phyloP scores from a whole-genome alignment of 2,797 vertebrate species.

The Urocyon cinereoargenteus region DNA sequence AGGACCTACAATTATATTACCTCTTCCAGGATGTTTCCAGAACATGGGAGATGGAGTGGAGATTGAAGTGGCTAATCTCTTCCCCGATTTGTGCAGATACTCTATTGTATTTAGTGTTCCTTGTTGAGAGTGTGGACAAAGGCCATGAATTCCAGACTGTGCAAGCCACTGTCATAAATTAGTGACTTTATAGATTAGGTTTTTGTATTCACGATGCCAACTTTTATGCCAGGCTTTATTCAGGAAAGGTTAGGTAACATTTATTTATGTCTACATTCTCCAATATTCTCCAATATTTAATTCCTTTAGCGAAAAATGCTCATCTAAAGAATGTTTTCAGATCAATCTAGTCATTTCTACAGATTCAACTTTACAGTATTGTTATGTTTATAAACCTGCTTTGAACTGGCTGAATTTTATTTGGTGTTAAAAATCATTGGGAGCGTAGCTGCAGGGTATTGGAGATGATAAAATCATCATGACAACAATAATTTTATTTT shows the following conservation, averaged over 20 bases:
- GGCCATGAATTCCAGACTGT: neutral
- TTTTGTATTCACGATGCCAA: slow-evolving; percentile 31
- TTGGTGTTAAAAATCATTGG: slow-evolving; percentile 68
- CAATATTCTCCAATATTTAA: slow-evolving; percentile 46
- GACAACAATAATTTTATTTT: slow-evolving; percentile 72
- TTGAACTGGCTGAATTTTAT: slow-evolving; percentile 70
- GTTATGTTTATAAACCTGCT: slow-evolving; percentile 65
- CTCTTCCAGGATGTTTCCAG: slow-evolving; percentile 46
- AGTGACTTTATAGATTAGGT: slow-evolving; percentile 5
- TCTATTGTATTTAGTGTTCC: neutral
- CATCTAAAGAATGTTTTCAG: slow-evolving; percentile 59
- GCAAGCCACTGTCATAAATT: neutral
- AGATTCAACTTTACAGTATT: slow-evolving; percentile 50
- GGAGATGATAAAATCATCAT: slow-evolving; percentile 76
- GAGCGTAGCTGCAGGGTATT: slow-evolving; percentile 51
- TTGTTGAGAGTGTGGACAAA: neutral
- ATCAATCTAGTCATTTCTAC: slow-evolving; percentile 65
- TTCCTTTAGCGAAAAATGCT: slow-evolving; percentile 53
- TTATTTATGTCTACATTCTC: slow-evolving; percentile 14
- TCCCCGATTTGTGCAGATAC: neutral
- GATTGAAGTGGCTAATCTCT: neutral
- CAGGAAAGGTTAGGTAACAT: slow-evolving; percentile 22
- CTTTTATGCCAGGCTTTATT: neutral
- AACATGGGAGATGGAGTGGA: neutral
- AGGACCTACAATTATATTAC: slow-evolving; percentile 45